Conservation (phyloP, 2,797 vertebrate species). For the Octomys mimax region DNA sequence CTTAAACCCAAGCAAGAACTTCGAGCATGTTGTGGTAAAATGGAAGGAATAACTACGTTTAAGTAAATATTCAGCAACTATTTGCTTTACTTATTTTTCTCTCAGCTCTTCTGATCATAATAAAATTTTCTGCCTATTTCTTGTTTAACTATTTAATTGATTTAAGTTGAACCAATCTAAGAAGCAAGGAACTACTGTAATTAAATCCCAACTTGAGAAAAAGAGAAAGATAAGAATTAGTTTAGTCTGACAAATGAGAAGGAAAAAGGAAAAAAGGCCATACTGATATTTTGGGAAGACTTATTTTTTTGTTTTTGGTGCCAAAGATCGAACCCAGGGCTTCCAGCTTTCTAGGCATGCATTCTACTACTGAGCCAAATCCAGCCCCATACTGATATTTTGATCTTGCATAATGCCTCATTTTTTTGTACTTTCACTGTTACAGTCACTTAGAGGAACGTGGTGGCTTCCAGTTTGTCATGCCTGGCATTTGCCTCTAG, state of each 20-base stretch:
- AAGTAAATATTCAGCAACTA: constrained; percentile 88
- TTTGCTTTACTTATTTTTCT: constrained; percentile 14
- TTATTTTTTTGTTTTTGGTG: too few relatives aligned
- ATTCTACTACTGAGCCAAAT: too few relatives aligned
- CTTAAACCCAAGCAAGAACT: constrained; percentile 89
- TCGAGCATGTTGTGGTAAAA: constrained; percentile 82
- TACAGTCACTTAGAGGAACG: neutral
- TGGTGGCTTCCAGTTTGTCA: neutral
- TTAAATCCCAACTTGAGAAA: constrained; percentile 27
- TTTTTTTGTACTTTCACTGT: neutral
- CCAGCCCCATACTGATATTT: neutral
- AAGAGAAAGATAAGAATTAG: neutral
- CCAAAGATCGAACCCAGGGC: too few relatives aligned
- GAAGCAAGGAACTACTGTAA: neutral
- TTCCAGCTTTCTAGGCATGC: too few relatives aligned
- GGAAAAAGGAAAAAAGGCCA: neutral
- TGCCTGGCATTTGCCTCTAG: neutral
- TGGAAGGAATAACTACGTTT: constrained; percentile 92
- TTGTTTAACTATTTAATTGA: neutral
- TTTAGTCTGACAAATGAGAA: constrained; percentile 40
- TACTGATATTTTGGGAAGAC: neutral
- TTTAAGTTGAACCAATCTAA: neutral
- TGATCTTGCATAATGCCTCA: neutral
- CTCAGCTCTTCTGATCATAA: neutral
- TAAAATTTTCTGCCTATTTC: constrained; percentile 36